Base-by-base conservation (phyloP, 2,888 invertebrate species). In the Epinotia brunnichana region DNA sequence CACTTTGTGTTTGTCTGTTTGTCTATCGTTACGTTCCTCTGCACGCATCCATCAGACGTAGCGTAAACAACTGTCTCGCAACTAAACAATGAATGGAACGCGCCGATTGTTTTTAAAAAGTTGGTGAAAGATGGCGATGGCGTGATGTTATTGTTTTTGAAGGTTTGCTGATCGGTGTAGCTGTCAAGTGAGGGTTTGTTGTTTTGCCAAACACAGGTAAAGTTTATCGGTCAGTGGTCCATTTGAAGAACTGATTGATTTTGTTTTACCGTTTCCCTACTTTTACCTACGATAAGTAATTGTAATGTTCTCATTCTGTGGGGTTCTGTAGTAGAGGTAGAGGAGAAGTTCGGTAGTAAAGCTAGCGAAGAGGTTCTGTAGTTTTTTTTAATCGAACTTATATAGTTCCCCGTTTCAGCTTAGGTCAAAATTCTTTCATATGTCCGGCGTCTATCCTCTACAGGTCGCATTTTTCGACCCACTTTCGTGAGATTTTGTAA, bases 1-100 rank as follows among this genome's bases (percentile, higher is more conserved):
- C 74, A 74, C 15, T 19, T 24, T 69, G n/a, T n/a, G n/a, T n/a
- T n/a, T n/a, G n/a, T n/a, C n/a, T n/a, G 64, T 74, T 72, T 72
- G 61, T 71, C 60, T 59, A 48, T n/a, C 48, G 54, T 48, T 56
- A 64, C 53, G 70, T 66, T 70, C 54, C 62, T 41, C 17, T 44
- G 56, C 60, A 53, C 66, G 61, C 72, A 72, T 72, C 72, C 61
- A 72, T 72, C 72, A 72, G 29, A 35, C 39, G 44, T 10, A 41
- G 24, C 70, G 66, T 57, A 71, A 71, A 71, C 70, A 71, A 71
- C 66, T 60, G 66, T 60, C 70, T 70, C 44, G 24, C 51, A 66
- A 70, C 69, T 66, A 66, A 63, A 63, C 70, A 70, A 60, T 19
- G 53, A 53, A 54, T n/a, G 70, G 57, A 66, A 71, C 19, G 54